Evolutionary conservation across 2,113 vertebrate species (phyloP).

Genomic region (Embiotoca jacksoni): DNA sequence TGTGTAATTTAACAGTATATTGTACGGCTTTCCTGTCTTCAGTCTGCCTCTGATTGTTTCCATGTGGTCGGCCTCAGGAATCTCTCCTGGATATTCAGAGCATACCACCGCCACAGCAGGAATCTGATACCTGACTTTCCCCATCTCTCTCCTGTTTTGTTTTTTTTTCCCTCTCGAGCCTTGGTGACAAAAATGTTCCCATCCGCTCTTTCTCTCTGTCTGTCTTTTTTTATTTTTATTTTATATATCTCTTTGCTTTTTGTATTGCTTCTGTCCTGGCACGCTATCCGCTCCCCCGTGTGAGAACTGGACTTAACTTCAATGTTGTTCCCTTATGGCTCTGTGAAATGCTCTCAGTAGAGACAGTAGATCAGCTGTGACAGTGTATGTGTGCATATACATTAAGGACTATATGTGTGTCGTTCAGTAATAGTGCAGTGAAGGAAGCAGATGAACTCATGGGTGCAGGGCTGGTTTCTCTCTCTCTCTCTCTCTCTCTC

Average conservation of each 20-base stretch:
- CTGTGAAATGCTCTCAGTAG: neutral
- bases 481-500: slow-evolving; percentile 78
- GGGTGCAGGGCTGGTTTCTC: slow-evolving; percentile 85
- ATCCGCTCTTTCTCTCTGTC: neutral
- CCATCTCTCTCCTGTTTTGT: slow-evolving; percentile 12
- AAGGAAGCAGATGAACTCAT: slow-evolving; percentile 76
- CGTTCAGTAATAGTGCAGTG: slow-evolving; percentile 25
- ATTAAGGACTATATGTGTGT: slow-evolving; percentile 22
- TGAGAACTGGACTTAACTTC: slow-evolving; percentile 15
- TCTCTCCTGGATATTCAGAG: slow-evolving; percentile 65
- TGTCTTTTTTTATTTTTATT: neutral
- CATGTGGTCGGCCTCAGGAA: slow-evolving; percentile 65
- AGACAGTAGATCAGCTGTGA: neutral
- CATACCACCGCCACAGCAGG: slow-evolving; percentile 45
- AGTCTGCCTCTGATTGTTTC: slow-evolving; percentile 57
- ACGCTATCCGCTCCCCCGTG: slow-evolving; percentile 28
- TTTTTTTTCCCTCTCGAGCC: neutral
- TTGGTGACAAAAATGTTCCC: slow-evolving; percentile 46
- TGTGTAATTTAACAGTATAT: slow-evolving; percentile 13
- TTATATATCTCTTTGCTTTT: slow-evolving; percentile 5
- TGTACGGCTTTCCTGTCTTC: slow-evolving; percentile 7
- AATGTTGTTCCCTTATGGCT: slow-evolving; percentile 30
- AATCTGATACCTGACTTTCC: slow-evolving; percentile 62
- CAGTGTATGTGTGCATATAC: slow-evolving; percentile 12
- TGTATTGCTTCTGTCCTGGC: slow-evolving; percentile 10